Base-by-base conservation (phyloP, 2,113 vertebrate genomes). In the Xenus cinereus region DNA sequence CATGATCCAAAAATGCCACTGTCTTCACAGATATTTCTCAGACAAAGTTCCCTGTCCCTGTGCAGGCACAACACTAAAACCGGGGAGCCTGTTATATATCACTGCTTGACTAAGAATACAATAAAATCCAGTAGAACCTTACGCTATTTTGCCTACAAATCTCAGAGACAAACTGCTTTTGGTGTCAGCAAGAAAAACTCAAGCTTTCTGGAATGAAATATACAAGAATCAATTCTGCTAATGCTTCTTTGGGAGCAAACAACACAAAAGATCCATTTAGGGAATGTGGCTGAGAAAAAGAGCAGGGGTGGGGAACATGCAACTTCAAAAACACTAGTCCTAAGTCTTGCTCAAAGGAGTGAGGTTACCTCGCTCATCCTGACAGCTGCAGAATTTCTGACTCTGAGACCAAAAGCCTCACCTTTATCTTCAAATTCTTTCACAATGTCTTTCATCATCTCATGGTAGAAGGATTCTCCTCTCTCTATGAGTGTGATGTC, bases 381-480 rank as follows among this genome's bases (percentile, higher is more conserved):
- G 62, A 54, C 59, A 71, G 46, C 28, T 64, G 33, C 51, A 64
- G 16, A 57, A 80, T 14, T 48, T 79, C 56, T 69, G 39, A 75
- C 7, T 46, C 39, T 0, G 2, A 68, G 17, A 95, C 21, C 37
- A 74, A 94, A 93, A 85, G 48, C 57, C 96, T 94, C 90, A 99
- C 99, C 98, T 98, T 84, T 98, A 59, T 98, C 97, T 97, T 99
- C 98, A 87, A 99, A 98, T 96, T 99, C 99, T 94, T 99, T 98
- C 69, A 99, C 99, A 33, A 99, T 94, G 19, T 96, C 95, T 10
- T 96, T 96, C 99, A 99, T 99, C 98, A 97, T 97, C 17, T 99
- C 98, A 30, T 99, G 99, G 97, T 99, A 99, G 98, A 91, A 99
- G 0, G 99, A 99, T 94, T 99, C 99, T 21, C 99, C 99, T 93